Percentiles rank a stretch among this genome's conserved stretches.
Evolutionary conservation across 1,140 invertebrate species (phyloP).

Genomic region (Notospermus geniculatus): DNA sequence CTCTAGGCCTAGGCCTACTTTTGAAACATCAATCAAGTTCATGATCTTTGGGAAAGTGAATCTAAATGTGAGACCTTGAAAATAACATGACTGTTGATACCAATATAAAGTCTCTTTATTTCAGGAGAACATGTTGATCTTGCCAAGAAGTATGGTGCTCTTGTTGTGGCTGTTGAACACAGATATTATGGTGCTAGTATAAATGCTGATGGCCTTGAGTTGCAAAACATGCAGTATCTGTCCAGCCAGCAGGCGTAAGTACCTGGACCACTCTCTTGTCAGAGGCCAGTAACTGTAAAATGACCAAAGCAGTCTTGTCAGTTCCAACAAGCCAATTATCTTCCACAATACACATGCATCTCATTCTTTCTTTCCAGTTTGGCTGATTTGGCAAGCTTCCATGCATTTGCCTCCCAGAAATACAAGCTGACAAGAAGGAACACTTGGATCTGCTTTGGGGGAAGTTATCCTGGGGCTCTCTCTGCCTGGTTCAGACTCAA

Average conservation of each 20-base stretch:
- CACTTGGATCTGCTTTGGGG: slow-evolving; percentile 89
- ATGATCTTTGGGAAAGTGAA: no score
- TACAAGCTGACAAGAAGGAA: slow-evolving; percentile 64
- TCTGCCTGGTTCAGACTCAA: slow-evolving; percentile 87
- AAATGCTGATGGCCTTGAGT: slow-evolving; percentile 66
- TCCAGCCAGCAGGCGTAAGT: slow-evolving; percentile 74
- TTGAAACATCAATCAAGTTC: no score
- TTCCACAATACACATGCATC: no score
- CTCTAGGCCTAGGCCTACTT: no score
- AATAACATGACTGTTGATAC: no score
- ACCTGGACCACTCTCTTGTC: neutral
- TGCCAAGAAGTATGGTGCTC: slow-evolving; percentile 22
- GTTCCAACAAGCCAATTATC: no score
- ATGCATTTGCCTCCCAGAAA: slow-evolving; percentile 64
- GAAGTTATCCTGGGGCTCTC: slow-evolving; percentile 80
- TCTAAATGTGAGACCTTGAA: no score
- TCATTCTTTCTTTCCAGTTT: slow-evolving; percentile 57
- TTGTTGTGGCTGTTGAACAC: slow-evolving; percentile 31
- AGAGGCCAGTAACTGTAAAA: neutral
- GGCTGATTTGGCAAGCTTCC: slow-evolving; percentile 82
- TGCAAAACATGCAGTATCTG: slow-evolving; percentile 74
- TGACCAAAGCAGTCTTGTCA: no score
- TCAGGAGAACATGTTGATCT: slow-evolving; percentile 31
- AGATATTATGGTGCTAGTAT: slow-evolving; percentile 38
- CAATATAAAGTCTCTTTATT: no score